A percentile compares a stretch with the other conserved stretches of the same genome.
These are phyloP conservation scores for Oophaga sylvatica DNA, from an alignment of 2,797 vertebrate genomes.

Conservation along the genomic window DNA sequence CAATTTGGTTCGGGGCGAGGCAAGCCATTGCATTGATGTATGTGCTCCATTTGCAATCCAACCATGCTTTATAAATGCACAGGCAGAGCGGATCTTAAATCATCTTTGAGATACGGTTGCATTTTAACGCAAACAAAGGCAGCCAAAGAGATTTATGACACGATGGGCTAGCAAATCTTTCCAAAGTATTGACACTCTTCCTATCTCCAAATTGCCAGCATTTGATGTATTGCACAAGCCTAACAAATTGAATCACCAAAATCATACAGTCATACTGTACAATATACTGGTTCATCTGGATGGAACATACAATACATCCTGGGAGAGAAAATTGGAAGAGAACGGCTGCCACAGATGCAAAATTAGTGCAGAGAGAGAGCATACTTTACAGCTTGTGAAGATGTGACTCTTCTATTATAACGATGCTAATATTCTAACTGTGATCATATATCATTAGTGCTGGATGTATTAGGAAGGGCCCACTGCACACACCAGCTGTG, in stretches of 20 bases:
- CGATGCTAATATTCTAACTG: conserved; percentile 47
- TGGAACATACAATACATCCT: conserved; percentile 38
- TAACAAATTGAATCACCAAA: conserved; percentile 55
- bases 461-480: conserved; percentile 19
- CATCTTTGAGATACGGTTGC: conserved; percentile 52
- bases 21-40: conserved; percentile 55
- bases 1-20: conserved; percentile 46
- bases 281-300: conserved; percentile 18
- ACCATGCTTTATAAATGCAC: conserved; percentile 57
- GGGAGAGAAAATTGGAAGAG: conserved; percentile 14
- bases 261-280: conserved; percentile 42
- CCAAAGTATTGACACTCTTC: conserved; percentile 56
- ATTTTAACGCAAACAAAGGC: conserved; percentile 59
- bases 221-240: conserved; percentile 49
- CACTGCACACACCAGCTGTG: conserved; percentile 44
- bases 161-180: conserved; percentile 51
- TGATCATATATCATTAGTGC: conserved; percentile 34
- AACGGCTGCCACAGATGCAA: conserved; percentile 7
- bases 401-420: conserved; percentile 9
- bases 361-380: conserved; percentile 2
- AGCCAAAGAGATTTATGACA: conserved; percentile 52
- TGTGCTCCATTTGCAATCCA: conserved; percentile 60
- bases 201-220: conserved; percentile 48
- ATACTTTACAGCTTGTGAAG: conserved; percentile 26
- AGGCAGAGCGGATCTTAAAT: conserved; percentile 53